Evolutionary conservation across 2,113 vertebrate species (phyloP).

Genomic region (Hyperopisus bebe): DNA sequence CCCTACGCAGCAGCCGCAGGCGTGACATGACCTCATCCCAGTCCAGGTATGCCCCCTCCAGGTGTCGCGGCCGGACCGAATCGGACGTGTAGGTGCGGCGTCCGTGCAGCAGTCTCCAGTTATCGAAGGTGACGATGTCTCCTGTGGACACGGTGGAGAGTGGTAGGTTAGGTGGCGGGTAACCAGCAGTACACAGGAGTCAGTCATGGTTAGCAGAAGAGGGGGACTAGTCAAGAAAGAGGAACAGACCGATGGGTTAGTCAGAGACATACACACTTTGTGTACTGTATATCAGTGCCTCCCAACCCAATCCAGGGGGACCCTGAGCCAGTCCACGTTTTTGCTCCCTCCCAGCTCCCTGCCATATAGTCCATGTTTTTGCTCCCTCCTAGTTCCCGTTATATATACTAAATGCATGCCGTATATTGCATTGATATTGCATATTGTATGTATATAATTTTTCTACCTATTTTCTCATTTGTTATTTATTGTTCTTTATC

Average conservation of each 20-base stretch:
- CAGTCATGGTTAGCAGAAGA: not conserved
- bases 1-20: slow-evolving; percentile 66
- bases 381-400: not conserved
- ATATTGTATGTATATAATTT: not conserved
- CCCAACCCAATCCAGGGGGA: no score
- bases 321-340: no score
- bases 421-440: no score
- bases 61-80: slow-evolving; percentile 52
- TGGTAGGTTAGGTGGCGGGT: not conserved
- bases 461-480: not conserved
- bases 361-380: no score
- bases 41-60: slow-evolving; percentile 88
- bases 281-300: not conserved
- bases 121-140: slow-evolving; percentile 85
- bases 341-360: no score
- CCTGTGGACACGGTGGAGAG: slow-evolving; percentile 52
- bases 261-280: not conserved
- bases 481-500: not conserved
- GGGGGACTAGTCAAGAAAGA: not conserved
- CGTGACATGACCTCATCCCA: slow-evolving; percentile 93
- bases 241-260: not conserved
- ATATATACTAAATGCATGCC: not conserved
- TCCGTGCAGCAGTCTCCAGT: slow-evolving; percentile 85
- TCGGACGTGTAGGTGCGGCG: slow-evolving; percentile 59
- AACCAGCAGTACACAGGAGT: not conserved